A percentile compares a stretch with the other conserved stretches of the same genome.
These are phyloP conservation scores for Chelonus insularis DNA, from an alignment of 1,140 invertebrate species.

Conservation along the genomic window DNA sequence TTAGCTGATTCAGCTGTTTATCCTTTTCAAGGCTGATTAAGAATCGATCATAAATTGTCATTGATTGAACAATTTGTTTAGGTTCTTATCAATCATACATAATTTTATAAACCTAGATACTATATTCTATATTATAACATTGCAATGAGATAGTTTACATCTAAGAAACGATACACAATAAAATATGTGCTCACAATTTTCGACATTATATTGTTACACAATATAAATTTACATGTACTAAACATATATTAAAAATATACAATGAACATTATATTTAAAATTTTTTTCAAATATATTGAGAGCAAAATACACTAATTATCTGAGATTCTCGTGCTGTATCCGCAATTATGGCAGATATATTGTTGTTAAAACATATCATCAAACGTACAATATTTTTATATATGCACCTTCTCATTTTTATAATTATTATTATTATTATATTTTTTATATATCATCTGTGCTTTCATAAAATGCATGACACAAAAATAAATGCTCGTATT, in stretches of 20 bases:
- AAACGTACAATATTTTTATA: slow-evolving; percentile 1
- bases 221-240: slow-evolving; percentile 29
- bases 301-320: slow-evolving; percentile 38
- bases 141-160: slow-evolving; percentile 21
- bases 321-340: slow-evolving; percentile 42
- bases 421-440: slow-evolving; percentile 24
- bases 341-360: slow-evolving; percentile 29
- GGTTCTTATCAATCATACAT: slow-evolving; percentile 27
- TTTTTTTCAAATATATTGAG: slow-evolving; percentile 13
- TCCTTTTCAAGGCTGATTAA: no score
- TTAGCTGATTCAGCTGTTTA: no score
- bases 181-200: slow-evolving; percentile 29
- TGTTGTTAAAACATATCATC: slow-evolving; percentile 31
- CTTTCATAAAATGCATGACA: slow-evolving; percentile 57
- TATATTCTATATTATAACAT: slow-evolving; percentile 12
- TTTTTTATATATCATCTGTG: slow-evolving; percentile 32
- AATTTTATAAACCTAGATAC: slow-evolving; percentile 21
- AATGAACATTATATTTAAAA: slow-evolving; percentile 22
- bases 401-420: not conserved
- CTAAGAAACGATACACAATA: slow-evolving; percentile 11
- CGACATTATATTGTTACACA: slow-evolving; percentile 17
- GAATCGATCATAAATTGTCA: no score
- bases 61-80: no score
- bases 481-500: slow-evolving; percentile 59
- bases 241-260: slow-evolving; percentile 31